Percentiles rank a stretch among this genome's conserved stretches.
These are phyloP conservation scores for Diaphora mendica DNA, from an alignment of 2,888 invertebrate genomes.

Conservation along the genomic window DNA sequence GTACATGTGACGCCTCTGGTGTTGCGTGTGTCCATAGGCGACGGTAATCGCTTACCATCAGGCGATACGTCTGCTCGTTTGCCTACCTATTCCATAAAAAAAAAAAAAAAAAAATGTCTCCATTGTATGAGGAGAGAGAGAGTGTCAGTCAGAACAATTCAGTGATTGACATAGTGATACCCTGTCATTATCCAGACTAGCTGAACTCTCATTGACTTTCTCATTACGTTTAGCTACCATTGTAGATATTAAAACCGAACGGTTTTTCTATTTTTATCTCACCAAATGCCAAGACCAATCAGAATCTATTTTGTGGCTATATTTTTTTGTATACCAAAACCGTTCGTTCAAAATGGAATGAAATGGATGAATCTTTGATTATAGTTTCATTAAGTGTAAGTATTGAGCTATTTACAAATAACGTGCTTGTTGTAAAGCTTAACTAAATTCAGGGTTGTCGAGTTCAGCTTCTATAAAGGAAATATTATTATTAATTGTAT, in stretches of 20 bases:
- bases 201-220: background rate
- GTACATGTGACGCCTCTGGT: no score
- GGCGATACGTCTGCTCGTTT: no score
- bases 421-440: constrained; percentile 46
- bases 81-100: no score
- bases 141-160: background rate
- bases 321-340: constrained; percentile 19
- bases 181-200: background rate
- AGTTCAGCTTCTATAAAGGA: background rate
- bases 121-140: background rate
- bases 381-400: constrained; percentile 54
- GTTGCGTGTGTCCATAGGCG: no score
- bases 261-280: constrained; percentile 4
- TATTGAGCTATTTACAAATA: constrained; percentile 56
- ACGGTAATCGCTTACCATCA: no score
- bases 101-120: no score
- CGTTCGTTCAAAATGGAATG: constrained; percentile 52
- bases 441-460: constrained; percentile 53
- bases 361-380: constrained; percentile 52
- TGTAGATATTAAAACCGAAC: background rate
- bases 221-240: background rate
- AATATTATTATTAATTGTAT: background rate
- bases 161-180: background rate
- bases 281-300: constrained; percentile 23
- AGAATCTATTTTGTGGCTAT: constrained; percentile 12